Conservation (phyloP, 2,888 invertebrate species). For the Odontocolon sp. region DNA sequence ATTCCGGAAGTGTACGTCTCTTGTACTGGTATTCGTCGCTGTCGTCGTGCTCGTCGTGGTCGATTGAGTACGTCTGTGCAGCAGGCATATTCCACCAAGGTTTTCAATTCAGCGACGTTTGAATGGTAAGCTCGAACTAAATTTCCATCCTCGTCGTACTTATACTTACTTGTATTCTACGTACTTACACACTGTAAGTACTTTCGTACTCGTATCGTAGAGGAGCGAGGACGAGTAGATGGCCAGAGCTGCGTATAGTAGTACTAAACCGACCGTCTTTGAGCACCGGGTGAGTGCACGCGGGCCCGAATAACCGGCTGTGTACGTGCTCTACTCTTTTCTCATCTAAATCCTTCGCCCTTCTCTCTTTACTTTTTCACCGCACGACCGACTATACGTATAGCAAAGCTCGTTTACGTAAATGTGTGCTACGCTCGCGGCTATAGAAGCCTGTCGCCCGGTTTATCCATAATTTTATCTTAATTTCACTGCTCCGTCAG, state of each 20-base stretch:
- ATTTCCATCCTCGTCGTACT: neutral
- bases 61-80: neutral
- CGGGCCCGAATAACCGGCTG: conserved; percentile 36
- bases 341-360: conserved; percentile 45
- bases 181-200: no score
- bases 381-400: neutral
- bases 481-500: conserved; percentile 60
- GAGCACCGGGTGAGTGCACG: conserved; percentile 44
- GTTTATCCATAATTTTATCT: conserved; percentile 69
- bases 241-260: no score
- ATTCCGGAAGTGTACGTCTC: conserved; percentile 58
- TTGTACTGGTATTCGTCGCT: neutral
- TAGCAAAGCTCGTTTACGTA: conserved; percentile 58
- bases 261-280: conserved; percentile 55
- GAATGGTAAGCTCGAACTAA: conserved; percentile 51
- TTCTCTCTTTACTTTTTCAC: conserved; percentile 16
- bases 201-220: no score
- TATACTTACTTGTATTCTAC: conserved; percentile 2
- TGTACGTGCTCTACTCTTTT: conserved; percentile 53
- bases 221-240: no score
- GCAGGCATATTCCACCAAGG: no score
- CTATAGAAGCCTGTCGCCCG: conserved; percentile 36
- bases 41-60: neutral
- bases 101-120: conserved; percentile 57
- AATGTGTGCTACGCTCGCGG: conserved; percentile 53